These are phyloP conservation scores for Haliaeetus vocifer DNA, from an alignment of 2,797 vertebrate species.

Conservation along the genomic window DNA sequence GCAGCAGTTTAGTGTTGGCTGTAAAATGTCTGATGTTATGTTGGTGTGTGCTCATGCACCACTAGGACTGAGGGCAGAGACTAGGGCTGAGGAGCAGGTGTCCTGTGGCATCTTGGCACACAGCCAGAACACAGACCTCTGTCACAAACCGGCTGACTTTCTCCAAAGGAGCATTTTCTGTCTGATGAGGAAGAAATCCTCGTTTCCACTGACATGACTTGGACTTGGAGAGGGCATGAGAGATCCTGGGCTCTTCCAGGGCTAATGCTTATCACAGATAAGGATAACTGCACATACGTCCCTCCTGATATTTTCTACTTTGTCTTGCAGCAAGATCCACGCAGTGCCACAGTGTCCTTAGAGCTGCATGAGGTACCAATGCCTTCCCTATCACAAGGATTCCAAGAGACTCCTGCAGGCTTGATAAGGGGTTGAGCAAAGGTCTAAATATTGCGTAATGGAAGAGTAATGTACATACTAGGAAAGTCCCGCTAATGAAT, in stretches of 20 bases:
- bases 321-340: background rate
- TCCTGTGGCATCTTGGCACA: rapidly evolving
- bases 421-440: background rate
- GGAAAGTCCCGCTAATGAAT: background rate
- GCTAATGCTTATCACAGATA: background rate
- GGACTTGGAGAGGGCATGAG: background rate
- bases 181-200: background rate
- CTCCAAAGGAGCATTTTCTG: background rate
- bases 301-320: background rate
- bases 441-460: background rate
- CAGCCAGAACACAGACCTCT: background rate
- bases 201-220: background rate
- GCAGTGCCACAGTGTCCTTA: background rate
- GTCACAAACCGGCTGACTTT: background rate
- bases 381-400: background rate
- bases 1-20: rapidly evolving
- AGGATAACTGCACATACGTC: background rate
- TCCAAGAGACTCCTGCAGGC: background rate
- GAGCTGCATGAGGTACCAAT: background rate
- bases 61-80: background rate
- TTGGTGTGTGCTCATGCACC: background rate
- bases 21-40: background rate
- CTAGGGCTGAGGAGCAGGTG: background rate
- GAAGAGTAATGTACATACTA: background rate
- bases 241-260: background rate